Percentiles rank a stretch among this genome's conserved stretches.
These are phyloP conservation scores for Maniola jurtina DNA, from an alignment of 1,140 invertebrate genomes.

Conservation along the genomic window DNA sequence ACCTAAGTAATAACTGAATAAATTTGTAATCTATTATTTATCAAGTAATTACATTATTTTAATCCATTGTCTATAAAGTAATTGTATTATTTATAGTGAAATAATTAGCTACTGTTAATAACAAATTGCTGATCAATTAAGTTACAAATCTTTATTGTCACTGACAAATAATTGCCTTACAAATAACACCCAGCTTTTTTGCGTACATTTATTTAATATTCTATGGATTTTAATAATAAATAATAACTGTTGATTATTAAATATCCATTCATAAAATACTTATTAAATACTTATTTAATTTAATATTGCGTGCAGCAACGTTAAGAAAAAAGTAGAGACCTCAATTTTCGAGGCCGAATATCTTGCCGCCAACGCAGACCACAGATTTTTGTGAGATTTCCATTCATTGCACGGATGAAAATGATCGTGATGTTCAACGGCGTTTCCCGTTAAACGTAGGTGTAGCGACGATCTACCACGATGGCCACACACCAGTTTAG, in stretches of 20 bases:
- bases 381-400: background rate
- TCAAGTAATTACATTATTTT: too few species aligned
- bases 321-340: conserved; percentile 2
- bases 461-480: too few species aligned
- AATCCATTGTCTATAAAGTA: too few species aligned
- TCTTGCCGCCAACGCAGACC: background rate
- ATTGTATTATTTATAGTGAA: too few species aligned
- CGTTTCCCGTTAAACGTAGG: too few species aligned
- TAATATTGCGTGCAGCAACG: conserved; percentile 9
- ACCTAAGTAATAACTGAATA: too few species aligned
- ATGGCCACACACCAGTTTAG: too few species aligned
- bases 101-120: too few species aligned
- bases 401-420: too few species aligned
- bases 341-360: conserved; percentile 3
- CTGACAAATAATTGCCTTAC: background rate
- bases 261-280: conserved; percentile 6
- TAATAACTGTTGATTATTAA: background rate
- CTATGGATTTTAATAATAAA: background rate
- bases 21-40: too few species aligned
- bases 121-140: background rate
- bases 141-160: background rate
- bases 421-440: too few species aligned
- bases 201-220: background rate
- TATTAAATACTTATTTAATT: conserved; percentile 18
- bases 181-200: background rate